Percentiles rank a stretch among this genome's conserved stretches.
Conservation (phyloP, 2,888 invertebrate species). For the Acronicta aceris region DNA sequence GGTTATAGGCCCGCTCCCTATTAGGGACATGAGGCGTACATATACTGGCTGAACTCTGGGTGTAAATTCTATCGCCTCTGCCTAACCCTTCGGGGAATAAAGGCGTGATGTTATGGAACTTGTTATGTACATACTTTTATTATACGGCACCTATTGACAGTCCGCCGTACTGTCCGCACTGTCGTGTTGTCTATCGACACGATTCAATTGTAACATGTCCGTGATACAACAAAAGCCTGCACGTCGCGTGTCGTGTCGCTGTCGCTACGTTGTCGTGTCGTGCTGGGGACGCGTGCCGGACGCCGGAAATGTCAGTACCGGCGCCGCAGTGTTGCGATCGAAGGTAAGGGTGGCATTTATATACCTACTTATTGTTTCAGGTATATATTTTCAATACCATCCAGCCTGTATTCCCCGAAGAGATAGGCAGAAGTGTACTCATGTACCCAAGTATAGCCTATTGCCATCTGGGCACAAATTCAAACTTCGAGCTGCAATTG, state of each 20-base stretch:
- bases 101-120: too few species aligned
- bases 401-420: too few species aligned
- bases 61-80: too few species aligned
- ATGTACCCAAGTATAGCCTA: too few species aligned
- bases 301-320: conserved; percentile 52
- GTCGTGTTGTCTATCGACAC: conserved; percentile 16
- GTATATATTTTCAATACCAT: not conserved
- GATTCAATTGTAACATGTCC: conserved; percentile 25
- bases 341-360: not conserved
- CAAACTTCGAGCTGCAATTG: too few species aligned
- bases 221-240: conserved; percentile 28
- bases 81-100: too few species aligned
- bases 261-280: conserved; percentile 38
- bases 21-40: too few species aligned
- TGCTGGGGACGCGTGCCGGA: conserved; percentile 48
- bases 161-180: conserved; percentile 2
- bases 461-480: too few species aligned
- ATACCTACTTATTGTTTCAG: not conserved
- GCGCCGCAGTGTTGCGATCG: conserved; percentile 39
- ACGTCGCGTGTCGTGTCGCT: conserved; percentile 31
- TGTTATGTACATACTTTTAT: too few species aligned
- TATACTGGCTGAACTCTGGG: too few species aligned
- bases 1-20: too few species aligned
- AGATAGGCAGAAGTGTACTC: too few species aligned
- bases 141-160: not conserved